Evolutionary conservation across 2,888 invertebrate genomes (phyloP).

Genomic region (Philaethria dido): DNA sequence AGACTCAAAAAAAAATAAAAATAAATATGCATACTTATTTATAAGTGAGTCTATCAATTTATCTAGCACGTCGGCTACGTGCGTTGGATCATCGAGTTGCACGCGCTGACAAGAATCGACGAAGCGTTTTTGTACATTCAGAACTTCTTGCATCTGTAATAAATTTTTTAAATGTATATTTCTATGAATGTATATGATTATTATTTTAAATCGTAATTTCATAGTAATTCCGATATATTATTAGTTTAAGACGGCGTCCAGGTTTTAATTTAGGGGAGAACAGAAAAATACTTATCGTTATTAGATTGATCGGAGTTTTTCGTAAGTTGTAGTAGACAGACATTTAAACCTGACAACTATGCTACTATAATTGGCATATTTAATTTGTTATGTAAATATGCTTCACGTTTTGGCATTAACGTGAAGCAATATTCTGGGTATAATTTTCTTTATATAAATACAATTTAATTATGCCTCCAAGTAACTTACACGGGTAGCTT

Average conservation of each 20-base stretch:
- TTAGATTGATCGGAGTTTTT: not conserved
- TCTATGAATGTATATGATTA: not conserved
- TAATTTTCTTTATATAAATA: conserved; percentile 15
- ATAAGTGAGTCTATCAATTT: conserved; percentile 85
- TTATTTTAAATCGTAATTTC: not conserved
- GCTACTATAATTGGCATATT: not conserved
- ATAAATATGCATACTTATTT: conserved; percentile 79
- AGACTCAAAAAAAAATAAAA: not conserved
- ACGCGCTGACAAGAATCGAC: conserved; percentile 86
- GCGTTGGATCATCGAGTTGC: conserved; percentile 86
- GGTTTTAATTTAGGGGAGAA: no score
- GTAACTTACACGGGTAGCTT: not conserved
- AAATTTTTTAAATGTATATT: conserved; percentile 2
- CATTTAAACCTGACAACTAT: not conserved
- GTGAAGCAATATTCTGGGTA: not conserved
- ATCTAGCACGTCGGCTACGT: conserved; percentile 85
- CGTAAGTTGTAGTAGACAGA: not conserved
- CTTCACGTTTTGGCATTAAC: not conserved
- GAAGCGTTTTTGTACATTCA: conserved; percentile 85
- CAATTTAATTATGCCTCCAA: conserved; percentile 6
- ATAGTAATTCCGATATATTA: not conserved
- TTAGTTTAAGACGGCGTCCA: not conserved
- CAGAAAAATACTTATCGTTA: no score
- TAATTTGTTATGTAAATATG: conserved; percentile 6
- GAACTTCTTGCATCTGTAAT: conserved; percentile 82